Conservation (phyloP, 2,113 vertebrate species). For the Larimichthys polyactis region DNA sequence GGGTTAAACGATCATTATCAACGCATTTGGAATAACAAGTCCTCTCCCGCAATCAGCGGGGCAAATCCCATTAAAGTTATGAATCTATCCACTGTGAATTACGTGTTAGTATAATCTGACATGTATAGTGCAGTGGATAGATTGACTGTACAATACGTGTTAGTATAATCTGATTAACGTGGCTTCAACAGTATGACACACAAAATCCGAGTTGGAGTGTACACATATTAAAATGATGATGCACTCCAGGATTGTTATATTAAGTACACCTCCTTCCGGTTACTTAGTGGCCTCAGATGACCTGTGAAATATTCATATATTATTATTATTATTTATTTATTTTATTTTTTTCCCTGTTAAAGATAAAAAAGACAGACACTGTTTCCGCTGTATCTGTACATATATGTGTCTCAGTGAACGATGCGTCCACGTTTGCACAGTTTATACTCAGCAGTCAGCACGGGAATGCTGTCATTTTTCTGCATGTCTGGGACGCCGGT, state of each 20-base stretch:
- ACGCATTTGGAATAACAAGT: constrained; percentile 64
- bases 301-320: not conserved
- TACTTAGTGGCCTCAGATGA: not conserved
- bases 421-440: not conserved
- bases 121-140: too few relatives aligned
- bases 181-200: constrained; percentile 59
- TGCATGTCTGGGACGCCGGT: constrained; percentile 10
- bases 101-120: constrained; percentile 75
- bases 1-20: constrained; percentile 76
- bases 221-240: constrained; percentile 37
- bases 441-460: not conserved
- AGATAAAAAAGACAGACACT: not conserved
- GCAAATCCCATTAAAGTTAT: constrained; percentile 73
- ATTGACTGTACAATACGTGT: constrained; percentile 57
- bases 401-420: not conserved
- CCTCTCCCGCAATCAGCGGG: constrained; percentile 38
- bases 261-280: not conserved
- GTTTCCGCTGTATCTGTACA: not conserved
- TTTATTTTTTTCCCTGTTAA: not conserved
- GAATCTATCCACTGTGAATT: constrained; percentile 61
- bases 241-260: not conserved
- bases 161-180: constrained; percentile 77
- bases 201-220: constrained; percentile 42
- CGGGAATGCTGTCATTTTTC: constrained; percentile 20
- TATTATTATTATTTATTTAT: too few relatives aligned